Base-by-base conservation (phyloP, 2,797 vertebrate genomes). In the Gadopsis bispinosus region DNA sequence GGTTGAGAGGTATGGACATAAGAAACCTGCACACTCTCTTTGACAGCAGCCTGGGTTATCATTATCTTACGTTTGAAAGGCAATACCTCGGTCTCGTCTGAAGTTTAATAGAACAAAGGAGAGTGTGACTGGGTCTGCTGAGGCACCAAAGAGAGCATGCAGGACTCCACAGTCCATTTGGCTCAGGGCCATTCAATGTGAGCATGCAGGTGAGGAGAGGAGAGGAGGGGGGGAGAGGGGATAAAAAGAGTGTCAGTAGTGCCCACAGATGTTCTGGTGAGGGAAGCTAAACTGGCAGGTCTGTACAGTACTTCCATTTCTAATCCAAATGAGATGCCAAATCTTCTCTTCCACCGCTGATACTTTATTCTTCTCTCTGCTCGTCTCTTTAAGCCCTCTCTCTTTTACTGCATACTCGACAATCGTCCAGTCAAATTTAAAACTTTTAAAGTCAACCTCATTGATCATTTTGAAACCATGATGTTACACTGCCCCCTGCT, bases 401-500 rank as follows among this genome's bases (percentile, higher is more conserved):
- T 56, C 14, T 48, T n/a, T 59, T 3, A 11, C 12, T 66, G 22
- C 51, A 37, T 9, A 45, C 22, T 65, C 4, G 3, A 14, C 60
- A 29, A 70, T 26, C 45, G 0, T 26, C 1, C 4, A 17, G 10
- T 54, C 8, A 63, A 39, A 39, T 11, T 1, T 39, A 9, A 39
- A 35, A 35, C 9, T 45, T 29, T 64, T 45, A 10, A 68, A 35
- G 26, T 50, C 26, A 26, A 26, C 26, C 26, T 26, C 26, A 26
- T 26, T 26, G 26, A 26, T 26, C 26, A 26, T 22, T 48, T 50
- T 29, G 26, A 70, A 73, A 77, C 20, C 64, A 22, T 69, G 33
- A 37, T 82, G 39, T 56, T 66, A 83, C 72, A 88, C 76, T 77
- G 88, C 88, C 91, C 84, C 72, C 91, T 89, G 61, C 20, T 85